phyloP scores from a whole-genome alignment of 2,888 invertebrate genomes.

The Gonocerus acuteangulatus region DNA sequence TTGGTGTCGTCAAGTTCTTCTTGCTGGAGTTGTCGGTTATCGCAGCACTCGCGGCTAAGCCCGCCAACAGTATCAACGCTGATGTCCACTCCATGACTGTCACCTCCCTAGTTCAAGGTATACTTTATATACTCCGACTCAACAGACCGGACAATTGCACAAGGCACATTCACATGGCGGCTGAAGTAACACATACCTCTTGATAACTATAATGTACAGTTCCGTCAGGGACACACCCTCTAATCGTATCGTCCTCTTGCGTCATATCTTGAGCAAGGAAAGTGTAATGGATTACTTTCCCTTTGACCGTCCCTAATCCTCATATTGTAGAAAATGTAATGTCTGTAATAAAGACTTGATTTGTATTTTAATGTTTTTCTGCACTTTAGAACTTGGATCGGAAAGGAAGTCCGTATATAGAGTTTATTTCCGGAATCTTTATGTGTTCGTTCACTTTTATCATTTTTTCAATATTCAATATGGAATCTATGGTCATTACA shows the following conservation, averaged over 20 bases:
- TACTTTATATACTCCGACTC: constrained; percentile 15
- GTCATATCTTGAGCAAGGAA: constrained; percentile 22
- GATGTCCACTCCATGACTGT: constrained; percentile 17
- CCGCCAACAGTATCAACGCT: constrained; percentile 4
- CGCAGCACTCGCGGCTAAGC: background rate
- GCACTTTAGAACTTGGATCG: no score
- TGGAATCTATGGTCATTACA: no score
- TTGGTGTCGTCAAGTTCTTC: background rate
- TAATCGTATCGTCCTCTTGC: constrained; percentile 17
- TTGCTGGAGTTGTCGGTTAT: background rate
- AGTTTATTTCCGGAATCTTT: no score
- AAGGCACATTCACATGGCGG: constrained; percentile 11
- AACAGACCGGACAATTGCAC: constrained; percentile 19
- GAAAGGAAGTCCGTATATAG: no score
- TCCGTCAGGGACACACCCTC: constrained; percentile 12
- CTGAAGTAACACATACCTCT: constrained; percentile 2
- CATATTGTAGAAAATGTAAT: no score
- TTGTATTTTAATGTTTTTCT: no score
- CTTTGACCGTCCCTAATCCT: background rate
- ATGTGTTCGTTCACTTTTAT: no score
- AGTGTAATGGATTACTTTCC: constrained; percentile 25
- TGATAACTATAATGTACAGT: constrained; percentile 11
- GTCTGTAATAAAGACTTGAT: no score
- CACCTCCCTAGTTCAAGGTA: background rate
- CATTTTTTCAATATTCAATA: no score